A percentile compares a stretch with the other conserved stretches of the same genome.
Evolutionary conservation across 2,113 vertebrate species (phyloP).

Genomic region (Pogona vitticeps): DNA sequence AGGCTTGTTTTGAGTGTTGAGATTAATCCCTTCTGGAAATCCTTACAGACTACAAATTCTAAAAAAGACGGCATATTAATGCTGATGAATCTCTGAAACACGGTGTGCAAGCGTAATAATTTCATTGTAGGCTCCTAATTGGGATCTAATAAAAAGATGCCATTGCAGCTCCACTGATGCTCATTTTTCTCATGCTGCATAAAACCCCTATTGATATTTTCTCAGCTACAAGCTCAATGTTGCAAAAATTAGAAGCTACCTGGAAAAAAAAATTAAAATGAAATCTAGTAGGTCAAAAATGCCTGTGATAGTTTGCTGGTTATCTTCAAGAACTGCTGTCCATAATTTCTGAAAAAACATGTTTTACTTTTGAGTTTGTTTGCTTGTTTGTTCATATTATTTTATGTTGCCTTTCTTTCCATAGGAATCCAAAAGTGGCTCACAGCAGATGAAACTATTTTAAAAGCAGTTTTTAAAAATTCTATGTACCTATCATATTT

Average conservation of each 20-base stretch:
- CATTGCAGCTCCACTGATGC: background rate
- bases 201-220: conserved; percentile 14
- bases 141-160: conserved; percentile 20
- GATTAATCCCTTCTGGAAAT: background rate
- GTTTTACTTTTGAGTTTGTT: background rate
- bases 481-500: too few species aligned
- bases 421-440: background rate
- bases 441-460: too few species aligned
- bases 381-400: background rate
- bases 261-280: background rate
- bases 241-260: conserved; percentile 17
- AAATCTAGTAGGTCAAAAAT: background rate
- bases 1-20: background rate
- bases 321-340: background rate
- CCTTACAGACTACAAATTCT: background rate
- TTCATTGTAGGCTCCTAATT: background rate
- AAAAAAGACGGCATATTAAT: background rate
- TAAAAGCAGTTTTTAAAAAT: too few species aligned
- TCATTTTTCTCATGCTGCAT: background rate
- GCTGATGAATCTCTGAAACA: conserved; percentile 1
- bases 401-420: too few species aligned
- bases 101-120: background rate
- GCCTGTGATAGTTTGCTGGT: background rate
- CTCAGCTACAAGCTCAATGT: background rate
- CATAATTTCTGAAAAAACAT: background rate